phyloP scores from a whole-genome alignment of 2,113 vertebrate species.

The Menidia beryllina region DNA sequence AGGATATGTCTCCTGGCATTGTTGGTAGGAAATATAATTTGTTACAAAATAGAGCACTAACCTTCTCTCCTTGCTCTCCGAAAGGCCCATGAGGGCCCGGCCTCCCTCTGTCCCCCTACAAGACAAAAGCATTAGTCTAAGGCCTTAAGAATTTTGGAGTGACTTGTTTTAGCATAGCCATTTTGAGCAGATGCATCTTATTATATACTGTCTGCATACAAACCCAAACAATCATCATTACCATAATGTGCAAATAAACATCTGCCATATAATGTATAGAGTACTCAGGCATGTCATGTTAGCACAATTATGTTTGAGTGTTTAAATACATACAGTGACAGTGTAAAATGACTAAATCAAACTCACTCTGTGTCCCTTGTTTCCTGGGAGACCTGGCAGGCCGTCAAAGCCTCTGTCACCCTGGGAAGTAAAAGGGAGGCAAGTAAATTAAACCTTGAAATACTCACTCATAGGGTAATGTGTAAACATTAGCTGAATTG shows the following conservation, averaged over 20 bases:
- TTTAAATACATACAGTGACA: conserved; percentile 25
- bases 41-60: conserved; percentile 62
- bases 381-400: conserved; percentile 89
- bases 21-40: not conserved
- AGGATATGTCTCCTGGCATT: conserved; percentile 20
- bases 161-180: conserved; percentile 25
- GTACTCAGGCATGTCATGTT: conserved; percentile 21
- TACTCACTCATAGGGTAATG: conserved; percentile 51
- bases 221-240: conserved; percentile 43
- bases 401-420: conserved; percentile 94
- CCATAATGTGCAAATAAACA: conserved; percentile 61
- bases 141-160: conserved; percentile 31
- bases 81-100: conserved; percentile 82
- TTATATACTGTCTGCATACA: conserved; percentile 31
- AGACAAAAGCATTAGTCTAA: conserved; percentile 56
- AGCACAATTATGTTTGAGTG: conserved; percentile 5
- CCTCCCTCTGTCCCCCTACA: conserved; percentile 89
- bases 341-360: conserved; percentile 38
- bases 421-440: conserved; percentile 75
- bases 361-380: conserved; percentile 87
- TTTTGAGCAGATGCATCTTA: conserved; percentile 41
- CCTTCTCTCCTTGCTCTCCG: conserved; percentile 87
- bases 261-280: conserved; percentile 39
- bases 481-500: conserved; percentile 70
- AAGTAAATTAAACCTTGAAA: conserved; percentile 58